Evolutionary conservation across 2,797 vertebrate species (phyloP).

Genomic region (Sardinella longiceps): DNA sequence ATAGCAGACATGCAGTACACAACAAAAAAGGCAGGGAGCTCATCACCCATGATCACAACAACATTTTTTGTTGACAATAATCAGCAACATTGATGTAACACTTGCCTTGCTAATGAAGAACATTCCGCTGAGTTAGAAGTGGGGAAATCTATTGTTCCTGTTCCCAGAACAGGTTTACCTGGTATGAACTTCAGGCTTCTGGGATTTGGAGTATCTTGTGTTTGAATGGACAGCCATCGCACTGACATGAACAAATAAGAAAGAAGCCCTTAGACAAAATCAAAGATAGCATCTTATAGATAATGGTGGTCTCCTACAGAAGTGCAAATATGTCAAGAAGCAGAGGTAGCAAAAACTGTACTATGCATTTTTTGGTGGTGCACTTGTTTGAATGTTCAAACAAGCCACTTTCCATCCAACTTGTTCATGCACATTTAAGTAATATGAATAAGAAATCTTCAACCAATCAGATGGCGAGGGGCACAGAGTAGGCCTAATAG

Average conservation of each 20-base stretch:
- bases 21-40: background rate
- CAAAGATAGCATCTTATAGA: too few species aligned
- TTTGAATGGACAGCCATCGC: conserved; percentile 73
- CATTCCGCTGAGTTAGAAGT: conserved; percentile 68
- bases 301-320: too few species aligned
- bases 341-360: too few species aligned
- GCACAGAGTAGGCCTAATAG: too few species aligned
- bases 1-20: background rate
- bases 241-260: conserved; percentile 23
- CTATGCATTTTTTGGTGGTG: too few species aligned
- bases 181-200: conserved; percentile 82
- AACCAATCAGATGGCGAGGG: too few species aligned
- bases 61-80: background rate
- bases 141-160: conserved; percentile 78
- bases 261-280: background rate
- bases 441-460: too few species aligned
- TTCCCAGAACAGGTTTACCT: conserved; percentile 76
- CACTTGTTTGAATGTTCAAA: too few species aligned
- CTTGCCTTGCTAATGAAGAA: conserved; percentile 78
- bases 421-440: too few species aligned
- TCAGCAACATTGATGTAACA: background rate
- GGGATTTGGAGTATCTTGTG: conserved; percentile 83
- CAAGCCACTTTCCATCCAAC: too few species aligned
- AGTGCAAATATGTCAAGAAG: too few species aligned
- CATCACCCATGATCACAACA: background rate